Base-by-base conservation (phyloP, 2,888 invertebrate genomes). In the Lycia hirtaria region DNA sequence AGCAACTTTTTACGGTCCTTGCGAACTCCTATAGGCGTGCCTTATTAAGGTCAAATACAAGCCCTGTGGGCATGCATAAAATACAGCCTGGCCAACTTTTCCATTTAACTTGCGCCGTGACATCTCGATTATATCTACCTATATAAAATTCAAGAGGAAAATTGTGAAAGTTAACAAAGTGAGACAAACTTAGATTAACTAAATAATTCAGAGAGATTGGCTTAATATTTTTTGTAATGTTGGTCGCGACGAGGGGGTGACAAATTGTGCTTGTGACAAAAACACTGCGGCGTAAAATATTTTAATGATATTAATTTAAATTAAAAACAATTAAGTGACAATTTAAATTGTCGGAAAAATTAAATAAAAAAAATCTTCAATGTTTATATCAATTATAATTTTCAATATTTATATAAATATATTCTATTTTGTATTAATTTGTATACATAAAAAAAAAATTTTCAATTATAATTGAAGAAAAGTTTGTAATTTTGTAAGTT, bases 61-160 rank as follows among this genome's bases (percentile, higher is more conserved):
- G 76, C 76, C 80, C 75, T 71, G 73, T 78, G 79, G 81, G 76
- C 78, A 78, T 77, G 80, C 78, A 80, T 83, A 80, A 83, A 82
- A 76, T 75, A 78, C 63, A 58, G 67, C 71, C 72, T 74, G n/a
- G 69, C 72, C 77, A 89, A 88, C 85, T 87, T 88, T 88, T 82
- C 84, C 85, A 87, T 89, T 87, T 85, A 88, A 88, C 83, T 88
- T 83, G 52, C 75, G 65, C 72, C 81, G 75, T 85, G 81, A 81
- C 75, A 75, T 74, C 72, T 72, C 77, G 81, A 84, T 87, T 83
- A 85, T 78, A 78, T 76, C 74, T 75, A 77, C 74, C 73, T 73
- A 73, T 71, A 67, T 65, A 69, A 76, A 76, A 74, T 71, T 71
- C 69, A 54, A 38, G 53, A 41, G 64, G 64, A 62, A 69, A 65